A percentile compares a stretch with the other conserved stretches of the same genome.
Conservation (phyloP, 1,140 invertebrate genomes). For the Frieseomelitta varia region DNA sequence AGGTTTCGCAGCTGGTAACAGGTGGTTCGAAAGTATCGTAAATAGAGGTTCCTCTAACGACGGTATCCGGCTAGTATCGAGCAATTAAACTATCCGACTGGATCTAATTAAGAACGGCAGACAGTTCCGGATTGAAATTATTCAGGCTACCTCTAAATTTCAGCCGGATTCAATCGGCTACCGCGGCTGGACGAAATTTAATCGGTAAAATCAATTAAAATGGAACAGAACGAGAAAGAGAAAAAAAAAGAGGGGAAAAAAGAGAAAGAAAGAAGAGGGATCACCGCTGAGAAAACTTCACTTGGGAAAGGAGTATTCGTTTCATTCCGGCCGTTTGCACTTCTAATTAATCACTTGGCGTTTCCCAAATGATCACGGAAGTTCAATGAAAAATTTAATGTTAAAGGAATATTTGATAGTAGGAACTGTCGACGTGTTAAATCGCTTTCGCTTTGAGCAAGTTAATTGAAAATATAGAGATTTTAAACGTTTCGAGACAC, state of each 20-base stretch:
- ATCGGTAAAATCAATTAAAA: slow-evolving; percentile 34
- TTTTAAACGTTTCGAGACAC: too few relatives aligned
- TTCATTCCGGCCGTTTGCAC: neutral
- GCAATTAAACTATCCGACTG: slow-evolving; percentile 43
- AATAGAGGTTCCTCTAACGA: slow-evolving; percentile 43
- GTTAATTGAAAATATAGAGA: neutral
- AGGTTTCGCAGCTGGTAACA: slow-evolving; percentile 34
- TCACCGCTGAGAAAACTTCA: neutral
- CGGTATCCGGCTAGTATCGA: slow-evolving; percentile 18
- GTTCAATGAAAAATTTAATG: neutral
- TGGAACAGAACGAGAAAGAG: neutral
- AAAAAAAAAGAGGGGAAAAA: too few relatives aligned
- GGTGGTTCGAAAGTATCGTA: slow-evolving; percentile 48
- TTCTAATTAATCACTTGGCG: neutral
- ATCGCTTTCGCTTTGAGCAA: neutral
- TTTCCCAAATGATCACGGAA: neutral
- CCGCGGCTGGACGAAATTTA: slow-evolving; percentile 21
- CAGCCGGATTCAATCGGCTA: neutral
- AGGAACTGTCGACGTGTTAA: neutral
- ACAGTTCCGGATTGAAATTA: slow-evolving; percentile 39
- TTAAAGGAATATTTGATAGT: neutral
- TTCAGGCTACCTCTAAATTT: slow-evolving; percentile 37
- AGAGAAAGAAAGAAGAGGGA: neutral
- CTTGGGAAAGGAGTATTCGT: too few relatives aligned
- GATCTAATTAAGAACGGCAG: slow-evolving; percentile 45